Percentiles rank a stretch among this genome's conserved stretches.
phyloP scores from a whole-genome alignment of 2,113 vertebrate species.

The Sebastes fasciatus region DNA sequence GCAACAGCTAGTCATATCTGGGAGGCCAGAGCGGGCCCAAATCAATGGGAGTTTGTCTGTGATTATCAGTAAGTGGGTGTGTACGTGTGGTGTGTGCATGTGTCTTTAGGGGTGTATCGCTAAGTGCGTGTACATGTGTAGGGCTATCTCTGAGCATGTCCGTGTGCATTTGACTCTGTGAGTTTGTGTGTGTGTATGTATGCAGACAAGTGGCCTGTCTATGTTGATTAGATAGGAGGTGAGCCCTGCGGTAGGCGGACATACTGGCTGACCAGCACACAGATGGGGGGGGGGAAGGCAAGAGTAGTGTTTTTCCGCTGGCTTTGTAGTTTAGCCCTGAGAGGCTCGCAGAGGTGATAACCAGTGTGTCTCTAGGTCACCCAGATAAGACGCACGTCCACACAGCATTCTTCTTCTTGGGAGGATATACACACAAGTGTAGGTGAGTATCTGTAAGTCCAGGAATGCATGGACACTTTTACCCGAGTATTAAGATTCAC shows the following conservation, averaged over 20 bases:
- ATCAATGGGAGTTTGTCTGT: constrained; percentile 54
- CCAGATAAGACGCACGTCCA: constrained; percentile 76
- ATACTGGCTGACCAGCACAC: constrained; percentile 70
- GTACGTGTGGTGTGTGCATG: constrained; percentile 11
- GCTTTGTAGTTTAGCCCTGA: constrained; percentile 73
- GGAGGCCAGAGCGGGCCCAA: constrained; percentile 42
- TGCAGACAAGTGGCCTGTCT: constrained; percentile 73
- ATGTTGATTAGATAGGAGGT: constrained; percentile 83
- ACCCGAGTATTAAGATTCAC: constrained; percentile 16
- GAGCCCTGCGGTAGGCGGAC: constrained; percentile 66
- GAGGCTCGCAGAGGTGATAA: constrained; percentile 79
- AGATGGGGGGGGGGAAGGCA: constrained; percentile 51
- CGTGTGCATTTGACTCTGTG: constrained; percentile 51
- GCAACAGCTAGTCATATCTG: constrained; percentile 46
- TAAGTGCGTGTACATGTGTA: constrained; percentile 67
- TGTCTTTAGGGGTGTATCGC: constrained; percentile 37
- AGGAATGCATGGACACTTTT: constrained; percentile 23
- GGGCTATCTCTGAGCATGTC: constrained; percentile 60
- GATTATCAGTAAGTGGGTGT: constrained; percentile 55
- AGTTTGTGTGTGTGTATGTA: constrained; percentile 50
- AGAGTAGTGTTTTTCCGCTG: constrained; percentile 75
- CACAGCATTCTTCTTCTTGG: constrained; percentile 71
- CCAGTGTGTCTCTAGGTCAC: constrained; percentile 78
- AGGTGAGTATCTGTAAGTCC: constrained; percentile 47
- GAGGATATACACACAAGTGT: constrained; percentile 51